Evolutionary conservation across 1,140 invertebrate genomes (phyloP).

Genomic region (Protaetia brevitarsis): DNA sequence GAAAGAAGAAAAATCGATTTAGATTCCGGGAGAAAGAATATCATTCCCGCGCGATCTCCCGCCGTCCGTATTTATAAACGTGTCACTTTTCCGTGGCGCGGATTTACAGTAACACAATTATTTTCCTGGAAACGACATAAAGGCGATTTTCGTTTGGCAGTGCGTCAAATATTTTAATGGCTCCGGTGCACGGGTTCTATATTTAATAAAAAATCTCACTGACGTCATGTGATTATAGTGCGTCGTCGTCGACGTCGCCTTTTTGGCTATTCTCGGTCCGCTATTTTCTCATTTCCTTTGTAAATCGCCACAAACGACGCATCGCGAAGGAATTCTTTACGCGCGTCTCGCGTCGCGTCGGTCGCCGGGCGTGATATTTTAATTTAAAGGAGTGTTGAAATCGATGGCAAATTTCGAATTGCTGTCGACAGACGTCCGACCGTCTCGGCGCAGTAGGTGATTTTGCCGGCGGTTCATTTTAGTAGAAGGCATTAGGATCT

Average conservation of each 20-base stretch:
- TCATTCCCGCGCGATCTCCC: neutral
- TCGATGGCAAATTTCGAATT: neutral
- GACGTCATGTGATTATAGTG: constrained; percentile 1
- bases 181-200: neutral
- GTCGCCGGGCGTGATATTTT: neutral
- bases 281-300: neutral
- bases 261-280: neutral
- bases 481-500: no score
- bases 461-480: no score
- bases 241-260: no score
- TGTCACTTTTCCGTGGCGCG: constrained; percentile 9
- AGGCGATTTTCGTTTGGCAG: constrained; percentile 11
- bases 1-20: no score
- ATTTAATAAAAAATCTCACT: constrained; percentile 8
- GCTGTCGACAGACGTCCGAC: neutral
- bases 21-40: constrained; percentile 9
- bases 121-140: constrained; percentile 8
- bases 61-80: constrained; percentile 2
- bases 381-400: neutral
- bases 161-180: constrained; percentile 9
- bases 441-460: no score
- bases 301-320: no score
- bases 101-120: constrained; percentile 17
- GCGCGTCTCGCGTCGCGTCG: neutral
- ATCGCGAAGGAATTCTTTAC: no score